Evolutionary conservation across 2,888 invertebrate genomes (phyloP), one percentile per base, ranked within the genome.

Genomic region (Ophonus ardosiacus): DNA sequence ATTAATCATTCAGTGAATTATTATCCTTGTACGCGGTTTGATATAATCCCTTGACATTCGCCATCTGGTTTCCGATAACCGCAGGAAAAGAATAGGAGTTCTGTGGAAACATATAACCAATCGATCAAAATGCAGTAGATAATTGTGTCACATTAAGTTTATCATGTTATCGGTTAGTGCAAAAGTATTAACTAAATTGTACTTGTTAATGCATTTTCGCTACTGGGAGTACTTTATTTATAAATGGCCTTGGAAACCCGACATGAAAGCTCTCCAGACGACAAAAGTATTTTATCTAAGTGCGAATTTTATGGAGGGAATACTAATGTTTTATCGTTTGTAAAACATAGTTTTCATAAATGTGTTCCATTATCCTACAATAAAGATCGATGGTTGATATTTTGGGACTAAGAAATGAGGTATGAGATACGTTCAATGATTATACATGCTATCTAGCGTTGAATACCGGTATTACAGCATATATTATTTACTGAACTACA

Each of bases 1-100:
- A 68, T 68, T 38, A 68, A 68, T 68, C 68, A 68, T 15, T 38
- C 7, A 68, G 38, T 68, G 24, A 13, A 68, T 38, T 38, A 68
- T 68, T 31, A 68, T 31, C 31, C 31, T 13, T 68, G 38, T 38
- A 13, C 10, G 7, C 21, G 63, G 24, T 24, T 24, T 24, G 68
- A 31, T 68, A 68, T 10, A 38, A 38, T 68, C 38, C 24, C n/a
- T 7, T 68, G 68, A 15, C 68, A 68, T 38, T 38, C 10, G n/a
- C 68, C 68, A 38, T 68, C 31, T 68, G 68, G 24, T 40, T 15
- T 7, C 2, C n/a, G 68, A 24, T n/a, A 15, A 38, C 31, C 24
- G 15, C 15, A n/a, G 13, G n/a, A n/a, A 59, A 38, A 24, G n/a
- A 21, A 38, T 38, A 24, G 13, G 0, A 68, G n/a, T n/a, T n/a